A percentile compares a stretch with the other conserved stretches of the same genome.
Evolutionary conservation across 2,113 vertebrate species (phyloP).

Genomic region (Bufo gargarizans): DNA sequence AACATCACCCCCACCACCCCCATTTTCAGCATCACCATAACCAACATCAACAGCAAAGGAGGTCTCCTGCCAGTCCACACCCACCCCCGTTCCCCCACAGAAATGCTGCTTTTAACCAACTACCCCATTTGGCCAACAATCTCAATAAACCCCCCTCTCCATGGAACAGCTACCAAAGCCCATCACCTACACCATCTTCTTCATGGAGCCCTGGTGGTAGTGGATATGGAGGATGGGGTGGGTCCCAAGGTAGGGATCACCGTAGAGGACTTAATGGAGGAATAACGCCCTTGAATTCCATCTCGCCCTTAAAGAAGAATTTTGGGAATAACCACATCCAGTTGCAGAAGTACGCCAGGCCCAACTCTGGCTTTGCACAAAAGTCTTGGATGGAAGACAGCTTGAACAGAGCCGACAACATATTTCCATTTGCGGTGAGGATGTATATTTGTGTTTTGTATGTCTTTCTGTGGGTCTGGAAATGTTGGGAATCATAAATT

Average conservation of each 20-base stretch:
- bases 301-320: slow-evolving; percentile 97
- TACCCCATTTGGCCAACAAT: slow-evolving; percentile 93
- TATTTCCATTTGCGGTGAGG: slow-evolving; percentile 97
- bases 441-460: slow-evolving; percentile 17
- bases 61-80: slow-evolving; percentile 92
- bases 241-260: slow-evolving; percentile 94
- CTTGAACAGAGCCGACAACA: slow-evolving; percentile 89
- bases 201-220: slow-evolving; percentile 95
- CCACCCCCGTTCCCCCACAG: slow-evolving; percentile 93
- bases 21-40: slow-evolving; percentile 95
- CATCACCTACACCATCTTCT: slow-evolving; percentile 91
- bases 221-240: slow-evolving; percentile 93
- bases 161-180: slow-evolving; percentile 98
- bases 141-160: slow-evolving; percentile 95
- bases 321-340: slow-evolving; percentile 96
- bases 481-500: neutral
- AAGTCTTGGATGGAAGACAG: slow-evolving; percentile 97
- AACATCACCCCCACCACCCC: slow-evolving; percentile 94
- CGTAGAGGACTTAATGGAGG: slow-evolving; percentile 91
- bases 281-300: slow-evolving; percentile 92
- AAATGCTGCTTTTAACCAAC: slow-evolving; percentile 93
- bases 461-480: neutral
- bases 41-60: slow-evolving; percentile 97
- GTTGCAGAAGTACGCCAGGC: slow-evolving; percentile 93
- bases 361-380: slow-evolving; percentile 91